These are phyloP conservation scores for Silurus glanis DNA, from an alignment of 2,113 vertebrate genomes.

Conservation along the genomic window DNA sequence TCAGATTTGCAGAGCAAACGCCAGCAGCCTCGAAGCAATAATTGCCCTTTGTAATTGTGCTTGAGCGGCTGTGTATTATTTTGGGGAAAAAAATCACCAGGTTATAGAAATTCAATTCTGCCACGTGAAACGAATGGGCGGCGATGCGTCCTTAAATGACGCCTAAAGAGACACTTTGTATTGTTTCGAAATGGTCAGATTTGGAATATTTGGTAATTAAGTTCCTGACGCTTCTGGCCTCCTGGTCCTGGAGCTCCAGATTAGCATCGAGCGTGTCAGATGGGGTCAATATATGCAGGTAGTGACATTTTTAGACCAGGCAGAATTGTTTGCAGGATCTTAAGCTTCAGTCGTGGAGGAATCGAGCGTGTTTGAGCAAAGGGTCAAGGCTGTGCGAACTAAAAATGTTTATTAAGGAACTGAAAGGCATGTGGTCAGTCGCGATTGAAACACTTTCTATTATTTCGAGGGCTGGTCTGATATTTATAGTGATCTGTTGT, in stretches of 20 bases:
- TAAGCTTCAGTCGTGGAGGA: slow-evolving; percentile 6
- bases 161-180: background rate
- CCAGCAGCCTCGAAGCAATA: slow-evolving; percentile 2
- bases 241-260: background rate
- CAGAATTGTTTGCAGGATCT: slow-evolving; percentile 29
- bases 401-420: background rate
- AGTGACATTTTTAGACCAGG: slow-evolving; percentile 34
- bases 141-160: background rate
- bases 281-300: slow-evolving; percentile 38
- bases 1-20: slow-evolving; percentile 18
- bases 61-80: background rate
- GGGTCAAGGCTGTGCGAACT: background rate
- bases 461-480: background rate
- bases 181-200: background rate
- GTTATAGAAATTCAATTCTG: slow-evolving; percentile 3
- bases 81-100: background rate
- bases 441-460: background rate
- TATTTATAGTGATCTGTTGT: background rate
- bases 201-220: slow-evolving; percentile 16
- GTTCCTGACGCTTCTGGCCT: slow-evolving; percentile 21
- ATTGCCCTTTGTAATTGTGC: slow-evolving; percentile 9
- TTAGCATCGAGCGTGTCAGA: slow-evolving; percentile 33
- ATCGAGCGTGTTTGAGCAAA: background rate
- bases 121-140: background rate
- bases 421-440: background rate